phyloP scores from a whole-genome alignment of 2,888 invertebrate species.

The Zootermopsis nevadensis region DNA sequence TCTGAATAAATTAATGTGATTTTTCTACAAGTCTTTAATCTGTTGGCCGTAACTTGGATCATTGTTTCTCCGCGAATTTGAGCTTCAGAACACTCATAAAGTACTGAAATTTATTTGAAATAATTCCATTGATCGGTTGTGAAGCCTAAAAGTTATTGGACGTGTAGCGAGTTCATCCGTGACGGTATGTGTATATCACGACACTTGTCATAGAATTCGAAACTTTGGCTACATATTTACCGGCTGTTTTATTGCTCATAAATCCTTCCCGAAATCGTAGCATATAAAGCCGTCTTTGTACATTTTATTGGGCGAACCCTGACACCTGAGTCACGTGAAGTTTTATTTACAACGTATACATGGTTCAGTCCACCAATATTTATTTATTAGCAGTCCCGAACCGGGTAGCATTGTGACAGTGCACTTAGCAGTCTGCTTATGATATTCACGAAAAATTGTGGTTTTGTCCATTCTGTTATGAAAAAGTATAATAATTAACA shows the following conservation, averaged over 20 bases:
- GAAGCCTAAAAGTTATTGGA: not conserved
- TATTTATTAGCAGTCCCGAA: not conserved
- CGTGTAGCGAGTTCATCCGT: not conserved
- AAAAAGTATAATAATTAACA: not conserved
- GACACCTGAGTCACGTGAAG: not conserved
- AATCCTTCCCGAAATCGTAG: not conserved
- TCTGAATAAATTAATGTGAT: too few relatives aligned
- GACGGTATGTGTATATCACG: not conserved
- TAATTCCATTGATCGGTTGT: not conserved
- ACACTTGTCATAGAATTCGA: not conserved
- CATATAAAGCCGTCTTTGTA: not conserved
- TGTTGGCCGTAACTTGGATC: too few relatives aligned
- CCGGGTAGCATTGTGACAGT: not conserved
- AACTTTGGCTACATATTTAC: not conserved
- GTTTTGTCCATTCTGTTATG: not conserved
- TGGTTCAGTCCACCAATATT: not conserved
- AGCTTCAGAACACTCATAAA: not conserved
- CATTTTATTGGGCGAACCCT: not conserved
- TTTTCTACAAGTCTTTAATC: too few relatives aligned
- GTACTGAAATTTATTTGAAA: conserved; percentile 1
- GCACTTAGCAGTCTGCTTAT: not conserved
- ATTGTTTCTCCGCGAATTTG: too few relatives aligned
- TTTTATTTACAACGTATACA: not conserved
- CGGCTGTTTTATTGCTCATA: not conserved
- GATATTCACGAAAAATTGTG: not conserved